phyloP scores from a whole-genome alignment of 2,113 vertebrate genomes.

The Hydrochoerus hydrochaeris region DNA sequence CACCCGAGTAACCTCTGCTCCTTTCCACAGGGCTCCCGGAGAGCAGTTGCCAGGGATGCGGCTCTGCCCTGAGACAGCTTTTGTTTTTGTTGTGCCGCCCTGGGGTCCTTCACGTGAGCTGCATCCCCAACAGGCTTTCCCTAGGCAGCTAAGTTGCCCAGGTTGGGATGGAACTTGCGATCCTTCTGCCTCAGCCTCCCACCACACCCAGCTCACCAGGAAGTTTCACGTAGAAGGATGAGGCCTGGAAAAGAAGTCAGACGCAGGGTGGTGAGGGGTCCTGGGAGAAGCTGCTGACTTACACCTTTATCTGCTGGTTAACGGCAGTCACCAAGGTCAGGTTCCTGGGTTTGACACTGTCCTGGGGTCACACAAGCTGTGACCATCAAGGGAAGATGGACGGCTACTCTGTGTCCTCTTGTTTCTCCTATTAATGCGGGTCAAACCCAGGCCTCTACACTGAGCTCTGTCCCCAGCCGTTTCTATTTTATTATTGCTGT shows the following conservation, averaged over 20 bases:
- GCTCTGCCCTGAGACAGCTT: neutral
- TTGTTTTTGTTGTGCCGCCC: neutral
- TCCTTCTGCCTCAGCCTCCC: neutral
- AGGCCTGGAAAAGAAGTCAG: neutral
- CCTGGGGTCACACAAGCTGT: neutral
- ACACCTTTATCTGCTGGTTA: neutral
- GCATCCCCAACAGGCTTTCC: neutral
- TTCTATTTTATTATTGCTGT: neutral
- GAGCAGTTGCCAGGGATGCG: neutral
- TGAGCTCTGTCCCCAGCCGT: neutral
- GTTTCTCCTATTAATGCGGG: neutral
- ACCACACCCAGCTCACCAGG: neutral
- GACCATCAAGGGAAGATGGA: neutral
- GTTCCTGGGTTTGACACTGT: neutral
- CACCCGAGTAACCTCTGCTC: neutral
- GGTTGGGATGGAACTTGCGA: neutral
- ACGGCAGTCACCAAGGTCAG: neutral
- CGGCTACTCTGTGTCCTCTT: neutral
- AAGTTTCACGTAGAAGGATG: neutral
- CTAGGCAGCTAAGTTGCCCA: neutral
- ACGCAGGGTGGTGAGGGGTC: neutral
- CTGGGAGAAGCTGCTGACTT: neutral
- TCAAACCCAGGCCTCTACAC: neutral
- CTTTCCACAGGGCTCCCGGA: neutral
- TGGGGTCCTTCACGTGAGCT: neutral